Base-by-base conservation (phyloP, 2,888 invertebrate species). In the Steinernema scapterisci region DNA sequence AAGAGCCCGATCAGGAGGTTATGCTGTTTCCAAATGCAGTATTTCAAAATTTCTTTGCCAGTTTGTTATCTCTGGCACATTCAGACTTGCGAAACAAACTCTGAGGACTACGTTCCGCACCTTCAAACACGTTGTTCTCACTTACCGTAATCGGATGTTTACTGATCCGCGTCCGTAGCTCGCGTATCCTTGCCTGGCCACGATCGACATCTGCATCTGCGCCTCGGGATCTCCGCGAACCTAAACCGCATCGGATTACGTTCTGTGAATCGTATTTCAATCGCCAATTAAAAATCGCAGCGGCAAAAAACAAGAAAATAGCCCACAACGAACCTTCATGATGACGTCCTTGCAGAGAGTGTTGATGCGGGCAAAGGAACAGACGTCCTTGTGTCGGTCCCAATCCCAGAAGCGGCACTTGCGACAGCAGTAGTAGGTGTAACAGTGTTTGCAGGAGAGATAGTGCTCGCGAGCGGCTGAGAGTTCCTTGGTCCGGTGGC, bases 391-490 rank as follows among this genome's bases (percentile, higher is more conserved):
- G 88, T 97, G 97, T 84, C 93, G 92, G 87, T 94, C 93, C 95
- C 95, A 96, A 88, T 97, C 95, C 16, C 93, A 92, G 77, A 93
- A 91, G 27, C 97, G 91, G 88, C 96, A 97, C 85, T 93, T 92
- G 77, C 94, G 91, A 77, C 94, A 94, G 89, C 97, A 97, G 89
- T 97, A 97, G 86, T 93, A 92, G 87, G 95, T 94, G 82, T 93
- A 93, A 90, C 97, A 97, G 89, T 96, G 95, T 90, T 95, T 95
- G 89, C 95, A 95, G 83, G 93, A 93, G 89, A 95, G 95, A 90
- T 92, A 96, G 84, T 91, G 77, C 9, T 80, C 91, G 82, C 93
- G 92, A 77, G 95, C 95, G 83, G 94, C 93, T 76, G 91, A 90
- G 75, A 93, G 75, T 51, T 84, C 82, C 27, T 85, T 79, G 7